These are phyloP conservation scores for Furcifer pardalis DNA, from an alignment of 2,797 vertebrate species.

Conservation along the genomic window DNA sequence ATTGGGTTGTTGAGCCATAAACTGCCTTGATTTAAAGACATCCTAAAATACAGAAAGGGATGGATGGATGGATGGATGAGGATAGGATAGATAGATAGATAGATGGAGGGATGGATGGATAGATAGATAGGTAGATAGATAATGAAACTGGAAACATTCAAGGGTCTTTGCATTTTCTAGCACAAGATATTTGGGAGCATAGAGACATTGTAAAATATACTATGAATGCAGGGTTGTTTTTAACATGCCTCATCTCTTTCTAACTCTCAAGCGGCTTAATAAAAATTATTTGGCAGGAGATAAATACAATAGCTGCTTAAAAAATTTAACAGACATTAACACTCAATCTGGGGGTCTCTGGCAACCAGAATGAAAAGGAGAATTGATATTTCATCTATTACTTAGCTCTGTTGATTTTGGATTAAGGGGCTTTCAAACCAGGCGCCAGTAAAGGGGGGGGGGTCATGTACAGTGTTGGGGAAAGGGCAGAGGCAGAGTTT, in stretches of 20 bases:
- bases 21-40: background rate
- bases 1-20: background rate
- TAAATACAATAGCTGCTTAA: background rate
- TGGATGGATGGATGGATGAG: no score
- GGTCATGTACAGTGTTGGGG: background rate
- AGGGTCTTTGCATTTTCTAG: background rate
- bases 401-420: slow-evolving; percentile 14
- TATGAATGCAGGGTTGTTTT: background rate
- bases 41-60: background rate
- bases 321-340: slow-evolving; percentile 26
- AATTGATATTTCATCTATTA: background rate
- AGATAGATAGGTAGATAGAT: no score
- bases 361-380: background rate
- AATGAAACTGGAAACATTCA: background rate
- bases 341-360: background rate
- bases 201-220: background rate
- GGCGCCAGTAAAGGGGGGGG: no score
- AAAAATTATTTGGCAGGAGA: slow-evolving; percentile 20
- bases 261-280: background rate
- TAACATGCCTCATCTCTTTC: background rate
- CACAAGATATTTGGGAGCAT: background rate
- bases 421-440: slow-evolving; percentile 19
- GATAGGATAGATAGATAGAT: no score
- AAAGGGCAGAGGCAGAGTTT: background rate
- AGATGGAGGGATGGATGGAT: no score